Evolutionary conservation across 2,113 vertebrate species (phyloP).

Genomic region (Bettongia penicillata): DNA sequence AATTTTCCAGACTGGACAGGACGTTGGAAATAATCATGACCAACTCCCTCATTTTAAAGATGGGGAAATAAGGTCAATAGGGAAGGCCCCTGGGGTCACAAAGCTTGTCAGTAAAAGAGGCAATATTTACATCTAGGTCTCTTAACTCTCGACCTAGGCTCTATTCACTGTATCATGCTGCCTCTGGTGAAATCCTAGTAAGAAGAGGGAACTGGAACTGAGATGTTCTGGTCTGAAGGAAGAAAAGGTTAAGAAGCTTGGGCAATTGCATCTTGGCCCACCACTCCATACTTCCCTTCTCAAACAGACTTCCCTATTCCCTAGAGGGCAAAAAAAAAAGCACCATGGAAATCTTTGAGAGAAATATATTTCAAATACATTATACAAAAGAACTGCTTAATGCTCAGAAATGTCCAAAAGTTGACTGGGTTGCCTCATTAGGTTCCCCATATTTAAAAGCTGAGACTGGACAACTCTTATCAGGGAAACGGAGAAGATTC

Average conservation of each 20-base stretch:
- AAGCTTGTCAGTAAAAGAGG: neutral
- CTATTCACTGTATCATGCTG: neutral
- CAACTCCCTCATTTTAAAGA: neutral
- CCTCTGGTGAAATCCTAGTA: neutral
- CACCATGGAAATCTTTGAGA: neutral
- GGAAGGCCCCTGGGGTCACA: neutral
- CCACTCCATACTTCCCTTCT: neutral
- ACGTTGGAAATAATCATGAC: neutral
- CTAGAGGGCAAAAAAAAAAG: neutral
- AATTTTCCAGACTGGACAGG: neutral
- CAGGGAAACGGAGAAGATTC: neutral
- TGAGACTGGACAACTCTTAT: neutral
- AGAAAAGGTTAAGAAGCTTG: neutral
- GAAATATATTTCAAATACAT: neutral
- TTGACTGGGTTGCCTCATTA: neutral
- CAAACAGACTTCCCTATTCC: neutral
- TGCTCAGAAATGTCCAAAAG: neutral
- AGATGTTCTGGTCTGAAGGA: neutral
- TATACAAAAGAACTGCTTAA: neutral
- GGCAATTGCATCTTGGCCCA: neutral
- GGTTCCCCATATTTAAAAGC: neutral
- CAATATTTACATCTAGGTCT: neutral
- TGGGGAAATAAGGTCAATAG: too few relatives aligned
- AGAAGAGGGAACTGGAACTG: neutral
- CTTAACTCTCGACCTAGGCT: neutral